phyloP scores from a whole-genome alignment of 2,113 vertebrate species.

The Noturus placidus region DNA sequence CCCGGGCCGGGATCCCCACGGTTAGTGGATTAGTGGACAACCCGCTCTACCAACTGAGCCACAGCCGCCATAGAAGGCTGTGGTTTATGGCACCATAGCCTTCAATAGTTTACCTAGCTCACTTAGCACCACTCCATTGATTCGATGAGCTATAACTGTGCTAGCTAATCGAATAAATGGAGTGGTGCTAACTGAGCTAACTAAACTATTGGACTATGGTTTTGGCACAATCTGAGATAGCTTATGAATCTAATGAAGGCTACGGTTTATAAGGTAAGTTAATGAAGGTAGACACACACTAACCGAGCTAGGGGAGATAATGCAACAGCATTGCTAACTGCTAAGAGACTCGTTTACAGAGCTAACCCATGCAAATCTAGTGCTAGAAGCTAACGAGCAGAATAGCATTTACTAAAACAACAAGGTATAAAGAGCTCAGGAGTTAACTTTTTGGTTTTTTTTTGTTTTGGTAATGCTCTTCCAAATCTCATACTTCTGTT shows the following conservation, averaged over 20 bases:
- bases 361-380: neutral
- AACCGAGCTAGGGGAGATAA: neutral
- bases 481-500: neutral
- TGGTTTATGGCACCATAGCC: too few species aligned
- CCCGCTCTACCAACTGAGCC: too few species aligned
- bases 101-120: too few species aligned
- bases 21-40: too few species aligned
- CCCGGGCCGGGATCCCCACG: too few species aligned
- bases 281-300: neutral
- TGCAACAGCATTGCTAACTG: neutral
- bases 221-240: neutral
- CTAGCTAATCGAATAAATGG: neutral
- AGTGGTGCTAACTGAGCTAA: neutral
- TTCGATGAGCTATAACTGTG: too few species aligned
- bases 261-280: neutral
- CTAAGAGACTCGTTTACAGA: neutral
- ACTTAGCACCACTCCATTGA: too few species aligned
- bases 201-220: neutral
- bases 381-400: neutral
- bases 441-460: neutral
- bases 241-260: neutral
- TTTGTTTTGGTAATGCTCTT: neutral
- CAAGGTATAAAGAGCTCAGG: neutral
- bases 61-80: too few species aligned
- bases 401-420: neutral